These are phyloP conservation scores for Hoplostethus atlanticus DNA, from an alignment of 2,797 vertebrate genomes.

Conservation along the genomic window DNA sequence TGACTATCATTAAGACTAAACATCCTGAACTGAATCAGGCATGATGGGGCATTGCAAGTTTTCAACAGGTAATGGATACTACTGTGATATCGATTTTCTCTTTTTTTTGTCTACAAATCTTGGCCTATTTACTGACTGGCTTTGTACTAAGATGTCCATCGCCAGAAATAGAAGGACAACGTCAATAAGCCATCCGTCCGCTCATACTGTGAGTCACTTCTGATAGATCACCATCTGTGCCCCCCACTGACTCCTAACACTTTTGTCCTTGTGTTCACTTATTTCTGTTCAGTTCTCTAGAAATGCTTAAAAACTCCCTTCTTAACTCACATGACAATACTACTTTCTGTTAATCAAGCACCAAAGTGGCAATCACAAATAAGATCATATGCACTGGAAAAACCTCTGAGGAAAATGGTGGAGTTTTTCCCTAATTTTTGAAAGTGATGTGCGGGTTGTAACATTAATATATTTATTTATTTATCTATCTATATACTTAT, in stretches of 20 bases:
- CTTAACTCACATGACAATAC: conserved; percentile 27
- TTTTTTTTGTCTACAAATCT: conserved; percentile 39
- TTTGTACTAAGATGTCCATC: conserved; percentile 59
- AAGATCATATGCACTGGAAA: conserved; percentile 6
- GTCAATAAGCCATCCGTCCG: conserved; percentile 80
- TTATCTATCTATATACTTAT: conserved; percentile 22
- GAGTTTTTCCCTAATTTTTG: neutral
- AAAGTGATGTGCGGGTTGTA: neutral
- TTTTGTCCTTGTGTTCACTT: conserved; percentile 51
- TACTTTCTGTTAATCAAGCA: conserved; percentile 38
- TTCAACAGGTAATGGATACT: conserved; percentile 48
- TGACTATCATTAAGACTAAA: conserved; percentile 28
- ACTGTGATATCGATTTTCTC: conserved; percentile 58
- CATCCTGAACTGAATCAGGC: conserved; percentile 48
- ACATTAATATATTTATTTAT: conserved; percentile 19
- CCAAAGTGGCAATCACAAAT: conserved; percentile 33
- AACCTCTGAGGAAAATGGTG: neutral
- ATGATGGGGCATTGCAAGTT: conserved; percentile 71
- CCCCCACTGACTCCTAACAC: conserved; percentile 58
- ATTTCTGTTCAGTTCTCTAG: conserved; percentile 32
- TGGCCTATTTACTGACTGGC: conserved; percentile 49
- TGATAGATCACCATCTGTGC: conserved; percentile 80
- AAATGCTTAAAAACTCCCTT: conserved; percentile 39
- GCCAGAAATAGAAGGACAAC: conserved; percentile 67
- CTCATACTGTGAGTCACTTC: conserved; percentile 80